Evolutionary conservation across 2,888 invertebrate species (phyloP).

Genomic region (Cantharis flavilabris): DNA sequence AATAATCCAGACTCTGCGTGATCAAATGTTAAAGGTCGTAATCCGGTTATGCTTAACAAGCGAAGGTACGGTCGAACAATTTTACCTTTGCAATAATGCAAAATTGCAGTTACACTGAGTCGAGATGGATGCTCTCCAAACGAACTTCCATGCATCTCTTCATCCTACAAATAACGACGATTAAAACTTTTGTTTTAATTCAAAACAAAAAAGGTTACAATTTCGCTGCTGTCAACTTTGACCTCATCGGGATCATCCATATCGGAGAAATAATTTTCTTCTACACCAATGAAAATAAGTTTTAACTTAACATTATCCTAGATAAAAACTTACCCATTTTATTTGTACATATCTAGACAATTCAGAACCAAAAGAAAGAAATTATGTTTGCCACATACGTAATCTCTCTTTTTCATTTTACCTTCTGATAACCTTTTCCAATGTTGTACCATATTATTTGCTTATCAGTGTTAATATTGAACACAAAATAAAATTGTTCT

Average conservation of each 20-base stretch:
- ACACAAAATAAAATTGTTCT: not conserved
- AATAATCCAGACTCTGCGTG: constrained; percentile 64
- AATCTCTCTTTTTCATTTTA: not conserved
- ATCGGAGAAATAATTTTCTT: not conserved
- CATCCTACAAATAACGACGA: constrained; percentile 60
- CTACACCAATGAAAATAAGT: not conserved
- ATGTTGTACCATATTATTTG: not conserved
- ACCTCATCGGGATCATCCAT: constrained; percentile 16
- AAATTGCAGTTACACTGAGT: constrained; percentile 76
- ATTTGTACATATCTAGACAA: not conserved
- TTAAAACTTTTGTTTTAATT: not conserved
- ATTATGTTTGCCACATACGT: not conserved
- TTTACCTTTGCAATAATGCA: constrained; percentile 82
- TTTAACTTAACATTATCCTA: not conserved
- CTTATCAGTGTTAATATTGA: not conserved
- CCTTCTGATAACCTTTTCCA: not conserved
- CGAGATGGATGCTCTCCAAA: constrained; percentile 55
- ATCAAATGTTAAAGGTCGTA: constrained; percentile 71
- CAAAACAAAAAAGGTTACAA: not conserved
- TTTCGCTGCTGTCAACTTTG: constrained; percentile 13
- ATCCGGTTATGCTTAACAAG: constrained; percentile 74
- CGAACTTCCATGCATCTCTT: constrained; percentile 71
- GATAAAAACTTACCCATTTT: not conserved
- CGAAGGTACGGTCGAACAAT: constrained; percentile 78
- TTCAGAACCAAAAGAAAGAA: not conserved